Percentiles rank a stretch among this genome's conserved stretches.
phyloP scores from a whole-genome alignment of 2,888 invertebrate species.

The Cryptocephalus primarius region DNA sequence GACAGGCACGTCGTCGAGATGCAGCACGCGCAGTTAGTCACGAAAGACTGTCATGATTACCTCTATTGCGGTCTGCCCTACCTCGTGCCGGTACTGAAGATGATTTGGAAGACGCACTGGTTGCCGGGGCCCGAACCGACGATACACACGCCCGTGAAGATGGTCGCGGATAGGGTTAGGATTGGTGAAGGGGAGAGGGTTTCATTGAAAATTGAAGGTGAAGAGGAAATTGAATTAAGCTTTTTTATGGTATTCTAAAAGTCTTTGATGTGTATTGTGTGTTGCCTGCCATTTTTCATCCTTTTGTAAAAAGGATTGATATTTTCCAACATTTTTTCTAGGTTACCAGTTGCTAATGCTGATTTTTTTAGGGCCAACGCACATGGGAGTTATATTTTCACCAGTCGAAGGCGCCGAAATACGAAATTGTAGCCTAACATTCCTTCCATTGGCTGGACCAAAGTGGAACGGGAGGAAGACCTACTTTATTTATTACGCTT shows the following conservation, averaged over 20 bases:
- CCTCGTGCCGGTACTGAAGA: constrained; percentile 59
- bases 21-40: constrained; percentile 35
- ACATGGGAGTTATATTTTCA: constrained; percentile 54
- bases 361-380: constrained; percentile 52
- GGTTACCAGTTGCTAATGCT: no score
- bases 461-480: constrained; percentile 46
- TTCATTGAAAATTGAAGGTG: constrained; percentile 43
- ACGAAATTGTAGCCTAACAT: constrained; percentile 46
- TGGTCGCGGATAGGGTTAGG: constrained; percentile 37
- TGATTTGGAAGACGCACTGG: constrained; percentile 55
- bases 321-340: no score
- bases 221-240: constrained; percentile 9
- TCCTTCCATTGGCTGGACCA: constrained; percentile 43
- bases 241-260: neutral
- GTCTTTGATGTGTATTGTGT: constrained; percentile 1
- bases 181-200: constrained; percentile 35
- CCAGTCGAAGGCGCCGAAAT: constrained; percentile 46
- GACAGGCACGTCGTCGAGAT: constrained; percentile 45
- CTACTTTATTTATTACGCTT: constrained; percentile 59
- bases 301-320: no score
- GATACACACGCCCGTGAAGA: constrained; percentile 39
- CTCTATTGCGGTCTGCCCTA: constrained; percentile 74
- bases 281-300: no score
- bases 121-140: constrained; percentile 44
- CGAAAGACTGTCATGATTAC: constrained; percentile 48